phyloP scores from a whole-genome alignment of 2,113 vertebrate species.

The Polypterus senegalus region DNA sequence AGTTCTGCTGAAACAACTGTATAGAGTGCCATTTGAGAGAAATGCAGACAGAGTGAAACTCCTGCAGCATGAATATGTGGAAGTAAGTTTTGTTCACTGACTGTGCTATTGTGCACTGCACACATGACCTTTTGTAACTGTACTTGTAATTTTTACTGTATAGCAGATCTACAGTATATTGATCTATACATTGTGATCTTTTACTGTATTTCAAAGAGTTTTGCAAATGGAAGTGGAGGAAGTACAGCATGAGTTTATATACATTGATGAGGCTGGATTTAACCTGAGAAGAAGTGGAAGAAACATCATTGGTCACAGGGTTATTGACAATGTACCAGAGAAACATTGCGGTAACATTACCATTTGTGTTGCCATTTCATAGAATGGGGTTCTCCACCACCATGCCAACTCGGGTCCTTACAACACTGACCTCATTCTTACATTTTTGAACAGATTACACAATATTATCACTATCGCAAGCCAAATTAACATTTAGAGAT shows the following conservation, averaged over 20 bases:
- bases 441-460: no score
- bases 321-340: no score
- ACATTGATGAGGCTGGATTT: slow-evolving; percentile 13
- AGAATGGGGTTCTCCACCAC: no score
- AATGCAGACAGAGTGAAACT: slow-evolving; percentile 14
- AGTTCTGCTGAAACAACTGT: slow-evolving; percentile 5
- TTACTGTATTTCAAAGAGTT: slow-evolving; percentile 14
- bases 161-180: slow-evolving; percentile 15
- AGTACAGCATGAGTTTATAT: not conserved
- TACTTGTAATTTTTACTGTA: slow-evolving; percentile 15
- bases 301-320: slow-evolving; percentile 4
- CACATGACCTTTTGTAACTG: slow-evolving; percentile 2
- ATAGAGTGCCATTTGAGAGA: not conserved
- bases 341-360: no score
- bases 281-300: slow-evolving; percentile 8
- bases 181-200: no score
- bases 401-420: no score
- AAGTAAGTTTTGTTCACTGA: slow-evolving; percentile 14
- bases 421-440: no score
- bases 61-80: slow-evolving; percentile 10
- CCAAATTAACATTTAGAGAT: no score
- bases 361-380: no score
- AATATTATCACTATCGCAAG: no score
- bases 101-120: slow-evolving; percentile 15
- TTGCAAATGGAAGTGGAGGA: slow-evolving; percentile 16